A percentile compares a stretch with the other conserved stretches of the same genome.
Conservation (phyloP, 2,797 vertebrate species). For the Sus cebifrons region DNA sequence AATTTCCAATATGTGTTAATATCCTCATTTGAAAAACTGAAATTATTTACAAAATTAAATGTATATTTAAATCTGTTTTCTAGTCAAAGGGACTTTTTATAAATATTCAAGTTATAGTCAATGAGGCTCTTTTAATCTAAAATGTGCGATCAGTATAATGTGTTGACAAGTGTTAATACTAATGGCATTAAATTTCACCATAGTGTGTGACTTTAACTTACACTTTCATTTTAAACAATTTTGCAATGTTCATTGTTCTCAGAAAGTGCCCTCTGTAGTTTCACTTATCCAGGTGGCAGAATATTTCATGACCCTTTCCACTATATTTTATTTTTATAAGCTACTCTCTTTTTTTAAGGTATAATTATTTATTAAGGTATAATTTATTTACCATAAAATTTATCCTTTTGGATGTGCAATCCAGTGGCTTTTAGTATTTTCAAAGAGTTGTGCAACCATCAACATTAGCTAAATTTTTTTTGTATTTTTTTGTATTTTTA, state of each 20-base stretch:
- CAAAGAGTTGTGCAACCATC: background rate
- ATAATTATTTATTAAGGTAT: background rate
- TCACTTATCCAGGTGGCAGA: background rate
- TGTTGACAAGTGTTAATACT: background rate
- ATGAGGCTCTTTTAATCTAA: background rate
- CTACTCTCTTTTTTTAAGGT: background rate
- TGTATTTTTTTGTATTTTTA: too few species aligned
- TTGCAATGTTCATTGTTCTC: background rate
- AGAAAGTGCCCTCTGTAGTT: background rate
- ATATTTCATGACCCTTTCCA: background rate
- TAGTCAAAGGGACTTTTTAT: background rate
- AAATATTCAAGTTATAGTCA: background rate
- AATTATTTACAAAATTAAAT: slow-evolving; percentile 33
- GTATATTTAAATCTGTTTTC: background rate
- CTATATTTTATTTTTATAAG: background rate
- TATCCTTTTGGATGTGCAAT: background rate
- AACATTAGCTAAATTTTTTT: background rate
- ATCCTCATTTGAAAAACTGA: background rate
- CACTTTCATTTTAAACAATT: background rate
- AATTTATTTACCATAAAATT: background rate
- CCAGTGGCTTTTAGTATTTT: background rate
- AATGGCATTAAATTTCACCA: background rate
- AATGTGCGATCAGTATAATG: background rate
- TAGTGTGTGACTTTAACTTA: background rate
- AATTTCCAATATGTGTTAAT: background rate